phyloP scores from a whole-genome alignment of 2,113 vertebrate species.

The Ascaphus truei region DNA sequence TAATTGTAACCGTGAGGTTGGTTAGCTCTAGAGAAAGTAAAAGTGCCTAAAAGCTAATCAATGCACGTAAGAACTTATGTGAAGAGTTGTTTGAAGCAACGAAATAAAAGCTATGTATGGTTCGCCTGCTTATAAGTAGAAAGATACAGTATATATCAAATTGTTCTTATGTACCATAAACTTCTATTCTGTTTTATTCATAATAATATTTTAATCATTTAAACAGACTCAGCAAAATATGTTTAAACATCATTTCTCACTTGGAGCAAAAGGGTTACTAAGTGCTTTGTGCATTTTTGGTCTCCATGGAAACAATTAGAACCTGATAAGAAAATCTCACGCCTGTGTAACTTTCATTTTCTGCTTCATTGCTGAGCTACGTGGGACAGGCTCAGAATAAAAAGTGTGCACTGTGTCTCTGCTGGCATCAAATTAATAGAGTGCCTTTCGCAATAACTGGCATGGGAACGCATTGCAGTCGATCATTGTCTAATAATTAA shows the following conservation, averaged over 20 bases:
- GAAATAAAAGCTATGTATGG: too few species aligned
- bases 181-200: neutral
- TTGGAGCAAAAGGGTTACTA: neutral
- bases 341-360: constrained; percentile 26
- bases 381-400: constrained; percentile 19
- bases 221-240: neutral
- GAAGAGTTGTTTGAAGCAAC: too few species aligned
- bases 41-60: too few species aligned
- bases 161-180: too few species aligned
- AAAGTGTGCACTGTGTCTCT: constrained; percentile 7
- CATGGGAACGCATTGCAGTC: neutral
- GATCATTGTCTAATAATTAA: neutral
- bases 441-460: neutral
- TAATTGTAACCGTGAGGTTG: too few species aligned
- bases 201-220: neutral
- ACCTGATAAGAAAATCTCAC: constrained; percentile 22
- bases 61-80: too few species aligned
- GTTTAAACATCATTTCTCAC: constrained; percentile 12
- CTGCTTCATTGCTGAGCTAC: constrained; percentile 12
- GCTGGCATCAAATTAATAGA: constrained; percentile 10
- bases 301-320: constrained; percentile 42
- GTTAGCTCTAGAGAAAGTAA: too few species aligned
- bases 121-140: too few species aligned
- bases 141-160: too few species aligned
- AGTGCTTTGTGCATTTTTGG: neutral